phyloP scores from a whole-genome alignment of 2,888 invertebrate species.

The Sphaerophoria taeniata region DNA sequence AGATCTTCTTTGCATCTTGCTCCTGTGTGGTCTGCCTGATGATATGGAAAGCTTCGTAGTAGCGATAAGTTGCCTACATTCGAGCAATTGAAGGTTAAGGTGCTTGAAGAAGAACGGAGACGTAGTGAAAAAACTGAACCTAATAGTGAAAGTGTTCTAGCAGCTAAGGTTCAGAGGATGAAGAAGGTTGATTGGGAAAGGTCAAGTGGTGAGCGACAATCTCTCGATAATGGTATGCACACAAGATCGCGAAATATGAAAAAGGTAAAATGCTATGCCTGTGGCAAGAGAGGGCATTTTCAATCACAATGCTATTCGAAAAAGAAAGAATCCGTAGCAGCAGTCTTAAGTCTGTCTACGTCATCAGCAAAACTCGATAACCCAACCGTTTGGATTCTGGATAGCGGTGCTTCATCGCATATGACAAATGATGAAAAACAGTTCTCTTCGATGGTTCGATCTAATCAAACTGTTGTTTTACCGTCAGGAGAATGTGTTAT shows the following conservation, averaged over 20 bases:
- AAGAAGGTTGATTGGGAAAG: slow-evolving; percentile 4
- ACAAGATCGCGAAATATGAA: not conserved
- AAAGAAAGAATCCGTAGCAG: slow-evolving; percentile 3
- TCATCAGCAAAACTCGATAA: not conserved
- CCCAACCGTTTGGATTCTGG: slow-evolving; percentile 24
- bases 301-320: not conserved
- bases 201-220: slow-evolving; percentile 1
- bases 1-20: slow-evolving; percentile 16
- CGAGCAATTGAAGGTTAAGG: slow-evolving; percentile 5
- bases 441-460: not conserved
- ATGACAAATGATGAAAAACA: slow-evolving; percentile 13
- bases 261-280: slow-evolving; percentile 7
- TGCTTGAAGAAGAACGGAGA: slow-evolving; percentile 6
- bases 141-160: not conserved
- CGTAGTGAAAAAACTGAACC: not conserved
- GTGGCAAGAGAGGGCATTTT: no score
- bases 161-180: not conserved
- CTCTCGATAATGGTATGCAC: not conserved
- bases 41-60: not conserved
- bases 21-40: slow-evolving; percentile 9
- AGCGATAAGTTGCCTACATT: slow-evolving; percentile 4
- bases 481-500: slow-evolving; percentile 1
- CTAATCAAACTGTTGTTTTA: slow-evolving; percentile 2
- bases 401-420: slow-evolving; percentile 34
- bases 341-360: slow-evolving; percentile 8